A percentile compares a stretch with the other conserved stretches of the same genome.
phyloP scores from a whole-genome alignment of 1,140 invertebrate genomes.

The Pseudomyrmex gracilis region DNA sequence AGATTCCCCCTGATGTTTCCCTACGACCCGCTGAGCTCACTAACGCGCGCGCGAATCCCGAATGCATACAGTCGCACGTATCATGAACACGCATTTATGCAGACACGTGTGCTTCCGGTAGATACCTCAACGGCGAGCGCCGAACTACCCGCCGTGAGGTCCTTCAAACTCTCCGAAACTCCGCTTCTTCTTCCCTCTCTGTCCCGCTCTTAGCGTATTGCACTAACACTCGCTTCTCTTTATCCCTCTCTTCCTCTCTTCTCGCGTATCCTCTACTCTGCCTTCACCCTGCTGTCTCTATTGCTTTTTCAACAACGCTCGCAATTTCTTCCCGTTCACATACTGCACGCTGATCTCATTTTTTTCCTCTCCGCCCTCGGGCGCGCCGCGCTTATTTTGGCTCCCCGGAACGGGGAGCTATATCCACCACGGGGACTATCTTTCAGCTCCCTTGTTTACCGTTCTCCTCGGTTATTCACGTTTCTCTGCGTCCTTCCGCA shows the following conservation, averaged over 20 bases:
- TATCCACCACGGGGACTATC: conserved; percentile 1
- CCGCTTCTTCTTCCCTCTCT: conserved; percentile 15
- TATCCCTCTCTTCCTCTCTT: background rate
- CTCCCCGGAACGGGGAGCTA: background rate
- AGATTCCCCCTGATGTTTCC: conserved; percentile 2
- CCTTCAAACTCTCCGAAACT: conserved; percentile 59
- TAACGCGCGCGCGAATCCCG: background rate
- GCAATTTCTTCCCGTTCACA: conserved; percentile 41
- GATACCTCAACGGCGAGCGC: conserved; percentile 50
- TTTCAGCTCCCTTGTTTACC: conserved; percentile 26
- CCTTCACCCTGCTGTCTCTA: background rate
- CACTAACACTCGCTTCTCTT: conserved; percentile 16
- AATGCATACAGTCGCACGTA: conserved; percentile 25
- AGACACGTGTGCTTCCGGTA: conserved; percentile 50
- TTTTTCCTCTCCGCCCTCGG: background rate
- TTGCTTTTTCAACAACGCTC: background rate
- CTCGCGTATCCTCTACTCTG: background rate
- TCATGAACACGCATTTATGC: conserved; percentile 62
- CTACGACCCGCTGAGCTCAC: conserved; percentile 1
- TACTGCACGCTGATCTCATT: conserved; percentile 30
- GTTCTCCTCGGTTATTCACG: background rate
- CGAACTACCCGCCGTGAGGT: conserved; percentile 35
- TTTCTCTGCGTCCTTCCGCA: conserved; percentile 15
- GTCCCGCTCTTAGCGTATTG: background rate
- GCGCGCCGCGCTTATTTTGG: conserved; percentile 24